phyloP scores from a whole-genome alignment of 1,140 invertebrate species.

The Drosophila navojoa region DNA sequence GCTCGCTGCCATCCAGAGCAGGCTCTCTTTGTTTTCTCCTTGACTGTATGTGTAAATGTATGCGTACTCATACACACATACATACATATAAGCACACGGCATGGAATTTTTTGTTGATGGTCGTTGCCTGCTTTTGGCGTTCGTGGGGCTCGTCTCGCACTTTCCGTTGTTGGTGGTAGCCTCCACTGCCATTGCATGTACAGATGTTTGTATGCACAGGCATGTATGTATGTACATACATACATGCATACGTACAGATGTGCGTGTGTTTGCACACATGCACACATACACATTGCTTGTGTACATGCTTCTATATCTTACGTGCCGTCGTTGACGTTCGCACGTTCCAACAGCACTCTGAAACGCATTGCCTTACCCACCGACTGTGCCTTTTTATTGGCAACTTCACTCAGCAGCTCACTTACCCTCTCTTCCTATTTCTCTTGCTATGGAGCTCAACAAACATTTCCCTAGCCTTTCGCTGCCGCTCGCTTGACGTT shows the following conservation, averaged over 20 bases:
- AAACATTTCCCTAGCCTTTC: neutral
- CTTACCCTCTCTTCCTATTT: neutral
- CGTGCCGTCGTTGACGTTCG: conserved; percentile 41
- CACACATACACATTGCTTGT: too few species aligned
- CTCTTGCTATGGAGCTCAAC: neutral
- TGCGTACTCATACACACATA: neutral
- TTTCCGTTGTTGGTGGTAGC: conserved; percentile 17
- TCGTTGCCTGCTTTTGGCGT: conserved; percentile 44
- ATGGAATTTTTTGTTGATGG: conserved; percentile 34
- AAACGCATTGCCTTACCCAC: conserved; percentile 29
- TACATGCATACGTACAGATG: neutral
- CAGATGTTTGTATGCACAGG: conserved; percentile 5
- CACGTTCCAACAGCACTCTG: conserved; percentile 15
- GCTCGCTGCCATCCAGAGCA: conserved; percentile 7
- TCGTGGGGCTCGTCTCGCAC: conserved; percentile 70
- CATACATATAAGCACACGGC: neutral
- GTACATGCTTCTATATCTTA: conserved; percentile 15
- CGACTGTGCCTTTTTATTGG: conserved; percentile 7
- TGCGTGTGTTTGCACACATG: neutral
- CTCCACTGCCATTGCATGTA: conserved; percentile 17
- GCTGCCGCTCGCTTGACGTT: neutral
- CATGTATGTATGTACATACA: neutral
- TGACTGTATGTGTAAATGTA: conserved; percentile 2
- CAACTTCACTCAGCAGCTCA: conserved; percentile 7
- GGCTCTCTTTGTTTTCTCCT: conserved; percentile 7